Base-by-base conservation (phyloP, 1,140 invertebrate species). In the Globodera rostochiensis region DNA sequence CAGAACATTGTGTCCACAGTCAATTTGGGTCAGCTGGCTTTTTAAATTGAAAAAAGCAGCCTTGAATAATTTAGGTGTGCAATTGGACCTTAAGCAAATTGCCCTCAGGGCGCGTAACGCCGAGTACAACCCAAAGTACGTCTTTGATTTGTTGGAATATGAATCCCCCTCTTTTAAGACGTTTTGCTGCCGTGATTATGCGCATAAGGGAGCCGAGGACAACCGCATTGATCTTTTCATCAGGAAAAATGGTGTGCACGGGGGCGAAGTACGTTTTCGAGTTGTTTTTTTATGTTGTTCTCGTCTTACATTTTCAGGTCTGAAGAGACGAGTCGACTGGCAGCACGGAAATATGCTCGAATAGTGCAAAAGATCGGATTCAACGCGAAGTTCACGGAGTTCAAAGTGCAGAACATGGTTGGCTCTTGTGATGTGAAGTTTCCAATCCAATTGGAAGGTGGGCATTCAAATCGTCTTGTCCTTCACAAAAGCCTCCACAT, bases 151-250 rank as follows among this genome's bases (percentile, higher is more conserved):
- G 45, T 36, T 57, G 19, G 45, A n/a, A 6, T 53, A 0, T 53
- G 15, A n/a, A 21, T 76, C n/a, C 46, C 46, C 15, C 6, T 46
- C 36, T 57, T 76, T 76, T 76, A 64, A 99, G 99, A 91, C 94
- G 98, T 90, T 99, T 99, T 93, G 97, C 98, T 73, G 98, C 98
- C 82, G 97, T 99, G 0, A 99, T 99, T 78, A 99, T 99, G 98
- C 92, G 98, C 90, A 99, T 99, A 88, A 92, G 97, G 90, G 96
- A 99, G 90, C 98, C 98, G 0, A 92, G 98, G 85, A 99, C 98
- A 4, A 99, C 98, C 45, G 98, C 98, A 15, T 91, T 99, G 13
- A 99, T 99, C 85, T 99, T 99, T 90, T 97, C 96, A 87, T 98
- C 97, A 66, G 98, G 98, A 0, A 99, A 99, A 93, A 99, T 99